These are phyloP conservation scores for Tapirus terrestris DNA, from an alignment of 2,113 vertebrate genomes.

Conservation along the genomic window DNA sequence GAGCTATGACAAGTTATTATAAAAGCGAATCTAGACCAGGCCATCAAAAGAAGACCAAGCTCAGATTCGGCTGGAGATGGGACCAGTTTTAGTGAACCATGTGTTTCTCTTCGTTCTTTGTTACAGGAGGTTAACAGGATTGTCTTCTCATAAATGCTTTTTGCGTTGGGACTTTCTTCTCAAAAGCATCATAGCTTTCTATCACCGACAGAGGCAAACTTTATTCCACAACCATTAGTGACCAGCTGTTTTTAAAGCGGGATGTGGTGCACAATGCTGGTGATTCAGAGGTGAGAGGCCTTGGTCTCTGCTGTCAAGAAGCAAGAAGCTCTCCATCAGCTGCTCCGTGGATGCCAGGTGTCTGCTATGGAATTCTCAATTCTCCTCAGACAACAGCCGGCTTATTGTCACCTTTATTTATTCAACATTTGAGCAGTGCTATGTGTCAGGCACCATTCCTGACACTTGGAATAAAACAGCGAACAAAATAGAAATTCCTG, in stretches of 20 bases:
- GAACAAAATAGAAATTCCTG: neutral
- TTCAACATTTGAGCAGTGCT: neutral
- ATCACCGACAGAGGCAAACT: neutral
- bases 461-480: neutral
- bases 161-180: neutral
- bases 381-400: neutral
- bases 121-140: neutral
- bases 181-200: neutral
- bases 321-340: neutral
- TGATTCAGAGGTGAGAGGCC: neutral
- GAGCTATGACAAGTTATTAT: neutral
- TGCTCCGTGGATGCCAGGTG: neutral
- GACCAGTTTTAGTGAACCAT: neutral
- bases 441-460: neutral
- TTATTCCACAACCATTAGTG: neutral
- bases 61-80: neutral
- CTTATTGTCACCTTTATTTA: constrained; percentile 18
- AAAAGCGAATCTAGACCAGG: neutral
- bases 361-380: neutral
- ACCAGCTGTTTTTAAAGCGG: neutral
- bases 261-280: neutral
- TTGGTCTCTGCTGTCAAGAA: neutral
- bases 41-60: neutral
- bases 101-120: neutral
- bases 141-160: neutral